A percentile compares a stretch with the other conserved stretches of the same genome.
Conservation (phyloP, 1,140 invertebrate species). For the Conus ventricosus region DNA sequence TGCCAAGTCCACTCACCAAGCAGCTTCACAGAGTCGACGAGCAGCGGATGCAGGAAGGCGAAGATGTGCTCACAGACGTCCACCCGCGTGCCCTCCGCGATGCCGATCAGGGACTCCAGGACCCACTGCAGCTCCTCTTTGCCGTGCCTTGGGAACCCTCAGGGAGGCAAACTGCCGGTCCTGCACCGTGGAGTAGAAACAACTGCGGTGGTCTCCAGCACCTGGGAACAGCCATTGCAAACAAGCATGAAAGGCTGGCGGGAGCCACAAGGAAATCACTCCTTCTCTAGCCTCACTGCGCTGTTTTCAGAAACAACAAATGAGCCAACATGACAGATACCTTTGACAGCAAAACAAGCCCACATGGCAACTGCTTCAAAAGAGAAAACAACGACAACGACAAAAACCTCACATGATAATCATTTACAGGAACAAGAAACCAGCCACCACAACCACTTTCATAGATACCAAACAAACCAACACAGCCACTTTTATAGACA, state of each 20-base stretch:
- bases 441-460: not conserved
- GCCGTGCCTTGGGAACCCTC: constrained; percentile 79
- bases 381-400: no score
- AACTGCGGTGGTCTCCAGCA: constrained; percentile 80
- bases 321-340: not conserved
- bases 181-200: constrained; percentile 78
- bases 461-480: not conserved
- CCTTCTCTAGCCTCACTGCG: no score
- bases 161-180: constrained; percentile 78
- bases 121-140: constrained; percentile 80
- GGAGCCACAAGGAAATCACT: no score
- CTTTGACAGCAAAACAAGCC: no score
- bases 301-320: not conserved
- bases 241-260: no score
- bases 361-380: no score
- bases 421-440: not conserved
- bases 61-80: constrained; percentile 80
- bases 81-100: constrained; percentile 79
- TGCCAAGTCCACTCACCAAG: constrained; percentile 70
- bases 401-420: no score
- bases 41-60: constrained; percentile 80
- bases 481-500: no score
- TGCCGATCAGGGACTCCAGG: constrained; percentile 82
- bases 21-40: constrained; percentile 82
- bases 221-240: constrained; percentile 63